phyloP scores from a whole-genome alignment of 30 jellyfish, hydroid and myxozoan genomes.

The Morbakka virulenta region DNA sequence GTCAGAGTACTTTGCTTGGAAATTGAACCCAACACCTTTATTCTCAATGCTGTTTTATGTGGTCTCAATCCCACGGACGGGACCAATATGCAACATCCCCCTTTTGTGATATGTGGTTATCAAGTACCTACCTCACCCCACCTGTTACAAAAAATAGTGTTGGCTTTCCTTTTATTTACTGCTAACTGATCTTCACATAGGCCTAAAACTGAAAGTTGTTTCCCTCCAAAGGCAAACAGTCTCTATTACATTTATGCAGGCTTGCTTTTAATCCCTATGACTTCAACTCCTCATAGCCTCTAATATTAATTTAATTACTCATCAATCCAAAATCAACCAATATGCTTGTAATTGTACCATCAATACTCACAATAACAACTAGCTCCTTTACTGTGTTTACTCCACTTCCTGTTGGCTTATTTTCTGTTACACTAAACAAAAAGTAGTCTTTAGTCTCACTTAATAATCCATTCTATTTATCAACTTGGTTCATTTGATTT shows the following conservation, averaged over 20 bases:
- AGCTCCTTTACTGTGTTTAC: not conserved
- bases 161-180: not conserved
- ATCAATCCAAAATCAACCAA: not conserved
- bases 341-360: not conserved
- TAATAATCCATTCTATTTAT: no score
- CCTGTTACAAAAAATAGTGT: not conserved
- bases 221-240: not conserved
- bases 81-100: not conserved
- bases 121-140: not conserved
- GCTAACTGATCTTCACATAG: not conserved
- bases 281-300: not conserved
- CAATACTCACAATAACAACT: not conserved
- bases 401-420: no score
- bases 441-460: no score
- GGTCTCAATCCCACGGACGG: not conserved
- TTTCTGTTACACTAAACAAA: no score
- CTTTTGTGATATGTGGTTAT: not conserved
- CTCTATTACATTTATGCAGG: not conserved
- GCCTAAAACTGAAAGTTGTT: not conserved
- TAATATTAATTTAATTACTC: no score
- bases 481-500: not conserved
- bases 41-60: not conserved
- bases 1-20: no score
- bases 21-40: no score
- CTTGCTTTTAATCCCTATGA: not conserved